A percentile compares a stretch with the other conserved stretches of the same genome.
phyloP scores from a whole-genome alignment of 2,888 invertebrate species.

The Metopia argyrocephala region DNA sequence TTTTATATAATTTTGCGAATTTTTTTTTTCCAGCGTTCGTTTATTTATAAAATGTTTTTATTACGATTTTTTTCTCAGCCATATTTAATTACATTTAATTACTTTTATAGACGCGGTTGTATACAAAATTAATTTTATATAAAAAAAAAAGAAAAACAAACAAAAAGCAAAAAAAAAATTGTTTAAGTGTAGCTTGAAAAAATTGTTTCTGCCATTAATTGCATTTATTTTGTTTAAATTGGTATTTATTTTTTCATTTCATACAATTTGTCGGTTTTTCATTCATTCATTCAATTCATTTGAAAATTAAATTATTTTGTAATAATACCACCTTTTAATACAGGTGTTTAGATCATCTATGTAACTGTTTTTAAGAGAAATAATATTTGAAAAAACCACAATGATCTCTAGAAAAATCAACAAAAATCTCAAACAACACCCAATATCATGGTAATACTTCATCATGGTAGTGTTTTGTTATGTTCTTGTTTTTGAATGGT shows the following conservation, averaged over 20 bases:
- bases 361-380: background rate
- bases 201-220: background rate
- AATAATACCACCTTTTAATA: background rate
- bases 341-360: background rate
- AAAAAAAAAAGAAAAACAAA: background rate
- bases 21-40: background rate
- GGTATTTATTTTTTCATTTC: background rate
- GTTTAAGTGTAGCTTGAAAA: background rate
- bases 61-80: constrained; percentile 21
- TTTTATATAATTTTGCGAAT: too few species aligned
- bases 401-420: too few species aligned
- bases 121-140: background rate
- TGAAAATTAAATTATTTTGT: constrained; percentile 4
- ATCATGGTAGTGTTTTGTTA: background rate
- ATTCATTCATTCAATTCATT: too few species aligned
- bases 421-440: constrained; percentile 9
- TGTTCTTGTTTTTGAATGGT: constrained; percentile 8
- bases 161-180: background rate
- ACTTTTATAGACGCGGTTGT: background rate
- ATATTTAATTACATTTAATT: constrained; percentile 57
- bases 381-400: too few species aligned
- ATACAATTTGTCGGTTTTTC: too few species aligned
- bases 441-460: background rate
- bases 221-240: background rate
- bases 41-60: constrained; percentile 38